These are phyloP conservation scores for Caracal caracal DNA, from an alignment of 2,113 vertebrate genomes.

Conservation along the genomic window DNA sequence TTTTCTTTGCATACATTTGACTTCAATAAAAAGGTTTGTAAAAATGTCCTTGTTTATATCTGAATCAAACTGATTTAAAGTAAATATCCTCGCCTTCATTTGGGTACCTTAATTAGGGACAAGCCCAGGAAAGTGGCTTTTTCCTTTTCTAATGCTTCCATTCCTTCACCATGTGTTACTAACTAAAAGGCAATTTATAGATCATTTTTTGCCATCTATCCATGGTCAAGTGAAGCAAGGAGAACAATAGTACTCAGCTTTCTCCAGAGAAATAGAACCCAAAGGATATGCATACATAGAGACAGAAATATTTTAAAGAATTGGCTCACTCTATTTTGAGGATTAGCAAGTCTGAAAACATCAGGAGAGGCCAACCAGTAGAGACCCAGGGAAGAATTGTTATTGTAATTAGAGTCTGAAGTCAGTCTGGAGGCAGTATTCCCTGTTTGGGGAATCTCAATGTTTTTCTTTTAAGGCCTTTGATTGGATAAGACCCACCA, in stretches of 20 bases:
- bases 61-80: constrained; percentile 3
- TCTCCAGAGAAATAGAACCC: background rate
- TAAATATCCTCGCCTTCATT: background rate
- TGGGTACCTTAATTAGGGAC: background rate
- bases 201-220: background rate
- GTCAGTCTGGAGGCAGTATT: background rate
- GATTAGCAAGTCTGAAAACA: background rate
- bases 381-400: background rate
- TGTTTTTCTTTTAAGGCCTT: background rate
- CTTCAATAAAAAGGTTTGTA: background rate
- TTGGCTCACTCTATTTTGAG: background rate
- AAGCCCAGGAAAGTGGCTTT: background rate
- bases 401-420: background rate
- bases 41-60: background rate
- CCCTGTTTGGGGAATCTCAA: background rate
- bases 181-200: background rate
- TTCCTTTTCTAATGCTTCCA: background rate
- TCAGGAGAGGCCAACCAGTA: background rate
- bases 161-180: background rate
- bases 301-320: background rate
- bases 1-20: background rate
- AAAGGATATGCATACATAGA: background rate
- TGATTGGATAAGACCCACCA: background rate
- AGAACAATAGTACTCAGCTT: background rate
- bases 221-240: background rate